Evolutionary conservation across 2,888 invertebrate species (phyloP), one percentile per base, ranked within the genome.

Genomic region (Syrphus vitripennis): DNA sequence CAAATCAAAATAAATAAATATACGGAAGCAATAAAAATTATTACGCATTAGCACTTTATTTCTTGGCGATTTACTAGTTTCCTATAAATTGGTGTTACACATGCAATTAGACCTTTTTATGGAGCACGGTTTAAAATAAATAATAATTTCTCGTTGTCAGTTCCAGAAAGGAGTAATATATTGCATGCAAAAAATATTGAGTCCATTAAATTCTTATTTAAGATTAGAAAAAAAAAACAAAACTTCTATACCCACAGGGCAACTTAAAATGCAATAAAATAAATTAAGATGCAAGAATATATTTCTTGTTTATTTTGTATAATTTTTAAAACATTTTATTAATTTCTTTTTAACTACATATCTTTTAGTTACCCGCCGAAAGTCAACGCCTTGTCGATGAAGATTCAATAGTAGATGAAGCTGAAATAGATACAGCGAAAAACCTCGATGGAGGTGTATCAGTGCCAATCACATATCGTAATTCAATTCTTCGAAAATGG

Each of bases 401-500:
- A 77, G 91, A 92, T 88, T 89, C 91, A 65, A 89, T 92, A 82
- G 92, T 92, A 31, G 92, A 92, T 71, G 92, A 92, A 75, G 91
- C 91, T 88, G 93, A 93, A 90, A 93, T 93, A 59, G 91, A 93
- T 88, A 93, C 93, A 77, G 92, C 92, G 83, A 92, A 92, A 88
- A 91, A 90, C 77, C 87, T 92, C 26, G 92, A 92, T 70, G 90
- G 89, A 53, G 92, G 92, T 87, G 90, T 92, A 80, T 90, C 91
- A 65, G 89, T 89, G 59, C 87, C 89, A 61, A 90, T 91, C 88
- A 92, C 92, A 88, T 93, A 93, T 90, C 92, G 92, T 87, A 91
- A 89, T 50, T 83, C 88, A 34, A 93, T 93, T 79, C 90, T 97
- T 57, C 94, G 94, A 89, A 93, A 94, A 89, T 98, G 97, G 97